These are phyloP conservation scores for Dugesia japonica DNA, from an alignment of 2,888 invertebrate species.

Conservation along the genomic window DNA sequence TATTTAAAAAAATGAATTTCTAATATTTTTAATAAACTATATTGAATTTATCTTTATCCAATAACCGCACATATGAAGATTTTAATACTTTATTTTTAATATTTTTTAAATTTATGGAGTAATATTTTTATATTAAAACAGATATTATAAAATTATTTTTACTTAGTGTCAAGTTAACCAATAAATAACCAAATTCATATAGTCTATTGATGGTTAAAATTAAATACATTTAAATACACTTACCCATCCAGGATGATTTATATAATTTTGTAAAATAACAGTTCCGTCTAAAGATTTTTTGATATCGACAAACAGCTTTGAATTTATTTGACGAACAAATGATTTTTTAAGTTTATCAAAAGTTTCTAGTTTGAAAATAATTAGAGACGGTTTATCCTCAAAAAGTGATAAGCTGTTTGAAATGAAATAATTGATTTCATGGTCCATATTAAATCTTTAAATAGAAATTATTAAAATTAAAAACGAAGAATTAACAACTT, in stretches of 20 bases:
- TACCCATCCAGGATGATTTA: not conserved
- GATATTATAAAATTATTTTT: too few species aligned
- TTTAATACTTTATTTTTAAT: too few species aligned
- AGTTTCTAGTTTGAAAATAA: not conserved
- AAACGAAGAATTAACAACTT: too few species aligned
- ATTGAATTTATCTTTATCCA: too few species aligned
- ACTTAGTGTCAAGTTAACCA: too few species aligned
- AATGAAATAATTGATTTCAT: not conserved
- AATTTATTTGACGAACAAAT: not conserved
- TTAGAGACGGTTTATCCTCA: not conserved
- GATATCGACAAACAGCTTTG: not conserved
- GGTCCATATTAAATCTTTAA: not conserved
- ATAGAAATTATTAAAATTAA: not conserved
- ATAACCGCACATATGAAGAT: too few species aligned
- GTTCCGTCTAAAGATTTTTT: not conserved
- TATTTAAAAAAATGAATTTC: not conserved
- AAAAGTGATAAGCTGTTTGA: not conserved
- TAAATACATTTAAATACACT: too few species aligned
- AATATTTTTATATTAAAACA: too few species aligned
- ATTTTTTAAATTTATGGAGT: too few species aligned
- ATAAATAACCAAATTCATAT: too few species aligned
- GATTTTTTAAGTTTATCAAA: not conserved
- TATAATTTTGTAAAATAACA: not conserved
- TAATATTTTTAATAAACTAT: too few species aligned
- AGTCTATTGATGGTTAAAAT: too few species aligned